phyloP scores from a whole-genome alignment of 2,888 invertebrate genomes.

The Meandrusa payeni region DNA sequence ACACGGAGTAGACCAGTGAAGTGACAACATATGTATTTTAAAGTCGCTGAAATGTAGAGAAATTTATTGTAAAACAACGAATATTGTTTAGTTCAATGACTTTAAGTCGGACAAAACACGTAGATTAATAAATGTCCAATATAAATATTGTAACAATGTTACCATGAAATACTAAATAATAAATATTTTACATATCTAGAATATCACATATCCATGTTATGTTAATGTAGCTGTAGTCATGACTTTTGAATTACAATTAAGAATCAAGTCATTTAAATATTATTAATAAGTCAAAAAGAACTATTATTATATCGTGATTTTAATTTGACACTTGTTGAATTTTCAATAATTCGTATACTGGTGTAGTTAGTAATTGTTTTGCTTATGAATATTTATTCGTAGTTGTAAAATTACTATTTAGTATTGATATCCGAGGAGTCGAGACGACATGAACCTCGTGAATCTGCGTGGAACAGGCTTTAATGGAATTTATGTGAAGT shows the following conservation, averaged over 20 bases:
- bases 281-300: too few species aligned
- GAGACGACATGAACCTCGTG: constrained; percentile 31
- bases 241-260: too few species aligned
- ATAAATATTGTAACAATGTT: neutral
- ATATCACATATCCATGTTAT: constrained; percentile 3
- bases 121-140: constrained; percentile 3
- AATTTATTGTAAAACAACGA: constrained; percentile 31
- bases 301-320: too few species aligned
- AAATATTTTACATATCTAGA: constrained; percentile 17
- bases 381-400: too few species aligned
- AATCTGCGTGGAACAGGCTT: constrained; percentile 67
- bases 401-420: constrained; percentile 5
- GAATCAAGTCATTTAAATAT: too few species aligned
- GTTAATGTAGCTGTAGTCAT: too few species aligned
- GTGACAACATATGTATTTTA: too few species aligned
- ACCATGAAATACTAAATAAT: neutral
- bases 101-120: neutral
- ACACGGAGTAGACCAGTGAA: too few species aligned
- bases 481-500: constrained; percentile 51
- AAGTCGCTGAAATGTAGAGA: too few species aligned
- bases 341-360: too few species aligned
- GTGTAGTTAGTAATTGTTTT: too few species aligned
- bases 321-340: too few species aligned
- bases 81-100: constrained; percentile 26
- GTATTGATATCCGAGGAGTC: constrained; percentile 31